Base-by-base conservation (phyloP, 2,797 vertebrate genomes). In the Urophycis tenuis region DNA sequence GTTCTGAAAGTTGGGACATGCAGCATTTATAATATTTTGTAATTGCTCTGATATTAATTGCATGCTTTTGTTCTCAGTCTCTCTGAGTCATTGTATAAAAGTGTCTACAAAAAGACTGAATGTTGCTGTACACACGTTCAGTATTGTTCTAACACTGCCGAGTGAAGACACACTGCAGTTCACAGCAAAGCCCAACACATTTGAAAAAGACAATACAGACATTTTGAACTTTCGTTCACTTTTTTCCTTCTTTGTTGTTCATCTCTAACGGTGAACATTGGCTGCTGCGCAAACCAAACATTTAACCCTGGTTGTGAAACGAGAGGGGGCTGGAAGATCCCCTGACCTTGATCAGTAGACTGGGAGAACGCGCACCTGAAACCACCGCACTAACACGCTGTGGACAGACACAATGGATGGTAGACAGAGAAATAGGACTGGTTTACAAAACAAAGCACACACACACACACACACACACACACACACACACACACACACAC, bases 381-480 rank as follows among this genome's bases (percentile, higher is more conserved):
- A n/a, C 22, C 49, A n/a, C 49, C 49, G 10, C 22, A 60, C 49
- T 8, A 19, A n/a, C 49, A 53, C 17, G 6, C n/a, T 22, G 22
- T 53, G 17, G 41, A 45, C 41, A 22, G 5, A 53, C 19, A 5
- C 22, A 53, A 53, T 60, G 49, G 49, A 60, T 60, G 49, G 49
- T 53, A 3, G 49, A 6, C 22, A 53, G 49, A 60, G 45, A 49
- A 60, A 60, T 60, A 60, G 22, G 49, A 60, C 8, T 9, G 49
- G 49, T 60, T n/a, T 60, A 49, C 49, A n/a, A 60, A 60, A 60
- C 25, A 60, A 67, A 30, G 19, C 32, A 75, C 30, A 12, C 49
- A 35, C 8, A 67, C 31, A 35, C 74, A 35, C 60, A 69, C 53
- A 67, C 60, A 30, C 74, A 75, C 60, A 74, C 74, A 60, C 34